A percentile compares a stretch with the other conserved stretches of the same genome.
Evolutionary conservation across 2,797 vertebrate species (phyloP).

Genomic region (Cercopithecus hamlyni): DNA sequence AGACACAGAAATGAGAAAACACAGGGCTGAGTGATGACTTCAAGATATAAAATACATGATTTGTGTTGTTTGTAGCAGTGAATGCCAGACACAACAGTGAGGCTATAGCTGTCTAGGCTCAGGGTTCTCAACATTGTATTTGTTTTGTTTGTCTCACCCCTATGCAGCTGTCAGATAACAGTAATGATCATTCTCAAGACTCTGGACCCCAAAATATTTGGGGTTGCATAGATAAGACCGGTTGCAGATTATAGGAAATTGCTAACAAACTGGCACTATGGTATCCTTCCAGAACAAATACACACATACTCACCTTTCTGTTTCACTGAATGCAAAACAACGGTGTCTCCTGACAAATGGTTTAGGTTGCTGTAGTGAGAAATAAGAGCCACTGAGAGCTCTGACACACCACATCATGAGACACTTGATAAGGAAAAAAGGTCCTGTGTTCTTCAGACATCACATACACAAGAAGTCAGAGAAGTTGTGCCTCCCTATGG

Average conservation of each 20-base stretch:
- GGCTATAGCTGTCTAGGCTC: background rate
- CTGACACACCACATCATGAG: background rate
- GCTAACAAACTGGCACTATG: background rate
- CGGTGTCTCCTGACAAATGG: background rate
- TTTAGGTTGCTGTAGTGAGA: background rate
- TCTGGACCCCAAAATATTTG: background rate
- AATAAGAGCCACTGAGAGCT: background rate
- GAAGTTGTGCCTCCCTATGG: fast-evolving
- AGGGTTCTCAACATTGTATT: background rate
- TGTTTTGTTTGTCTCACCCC: background rate
- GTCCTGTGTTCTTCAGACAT: background rate
- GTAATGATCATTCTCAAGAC: background rate
- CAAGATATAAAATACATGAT: fast-evolving
- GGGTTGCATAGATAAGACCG: background rate
- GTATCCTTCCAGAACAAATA: background rate
- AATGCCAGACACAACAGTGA: background rate
- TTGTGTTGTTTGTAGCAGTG: too few species aligned
- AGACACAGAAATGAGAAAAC: background rate
- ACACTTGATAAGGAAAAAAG: conserved; percentile 27
- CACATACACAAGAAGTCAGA: background rate
- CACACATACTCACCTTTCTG: background rate
- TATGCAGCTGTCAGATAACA: background rate
- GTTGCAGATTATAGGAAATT: background rate
- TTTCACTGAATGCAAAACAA: background rate
- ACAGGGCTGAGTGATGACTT: background rate